These are phyloP conservation scores for Mechanitis mazaeus DNA, from an alignment of 2,888 invertebrate genomes.

Conservation along the genomic window DNA sequence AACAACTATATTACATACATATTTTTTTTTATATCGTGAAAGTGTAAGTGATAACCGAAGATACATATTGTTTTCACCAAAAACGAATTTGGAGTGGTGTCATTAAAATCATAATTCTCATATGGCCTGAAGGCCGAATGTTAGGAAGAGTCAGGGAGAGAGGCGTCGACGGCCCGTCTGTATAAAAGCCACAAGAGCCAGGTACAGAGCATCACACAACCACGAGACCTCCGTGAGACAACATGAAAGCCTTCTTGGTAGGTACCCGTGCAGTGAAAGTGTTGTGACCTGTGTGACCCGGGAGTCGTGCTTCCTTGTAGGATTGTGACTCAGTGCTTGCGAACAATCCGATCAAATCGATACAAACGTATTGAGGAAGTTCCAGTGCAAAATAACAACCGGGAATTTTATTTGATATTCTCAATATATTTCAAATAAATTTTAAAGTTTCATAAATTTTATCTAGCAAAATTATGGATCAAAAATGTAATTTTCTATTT, in stretches of 20 bases:
- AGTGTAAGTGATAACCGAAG: constrained; percentile 49
- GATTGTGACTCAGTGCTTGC: constrained; percentile 56
- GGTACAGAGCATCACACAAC: constrained; percentile 70
- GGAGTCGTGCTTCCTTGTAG: constrained; percentile 51
- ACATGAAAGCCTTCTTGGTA: constrained; percentile 77
- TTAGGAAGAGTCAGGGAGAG: constrained; percentile 75
- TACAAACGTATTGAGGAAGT: constrained; percentile 10
- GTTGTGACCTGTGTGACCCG: constrained; percentile 68
- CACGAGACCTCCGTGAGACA: constrained; percentile 71
- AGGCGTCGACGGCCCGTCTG: constrained; percentile 58
- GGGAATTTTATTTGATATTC: background rate
- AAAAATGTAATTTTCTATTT: constrained; percentile 31
- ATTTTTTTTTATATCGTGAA: constrained; percentile 41
- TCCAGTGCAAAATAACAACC: constrained; percentile 9
- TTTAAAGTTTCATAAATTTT: constrained; percentile 2
- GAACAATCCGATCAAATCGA: constrained; percentile 17
- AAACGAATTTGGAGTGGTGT: constrained; percentile 69
- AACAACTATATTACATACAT: too few species aligned
- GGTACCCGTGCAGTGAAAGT: constrained; percentile 73
- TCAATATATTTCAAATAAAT: background rate
- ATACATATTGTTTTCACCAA: constrained; percentile 71
- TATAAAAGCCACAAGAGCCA: constrained; percentile 63
- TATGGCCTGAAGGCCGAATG: constrained; percentile 72
- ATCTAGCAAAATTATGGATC: constrained; percentile 1
- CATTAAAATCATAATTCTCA: constrained; percentile 76